These are phyloP conservation scores for Sphyrna mokarran DNA, from an alignment of 2,113 vertebrate genomes.

Conservation along the genomic window DNA sequence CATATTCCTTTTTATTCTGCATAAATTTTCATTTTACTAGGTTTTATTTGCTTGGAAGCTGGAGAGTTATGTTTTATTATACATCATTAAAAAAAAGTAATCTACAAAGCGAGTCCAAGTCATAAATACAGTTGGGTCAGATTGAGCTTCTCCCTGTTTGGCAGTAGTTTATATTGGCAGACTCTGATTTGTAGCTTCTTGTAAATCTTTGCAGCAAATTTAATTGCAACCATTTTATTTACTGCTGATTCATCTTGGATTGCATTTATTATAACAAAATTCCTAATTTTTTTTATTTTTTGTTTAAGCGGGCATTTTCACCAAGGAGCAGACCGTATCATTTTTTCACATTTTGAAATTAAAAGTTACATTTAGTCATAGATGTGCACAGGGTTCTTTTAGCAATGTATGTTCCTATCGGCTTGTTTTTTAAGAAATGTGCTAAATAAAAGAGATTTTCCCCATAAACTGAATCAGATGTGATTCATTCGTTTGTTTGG, in stretches of 20 bases:
- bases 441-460: not conserved
- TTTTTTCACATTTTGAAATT: not conserved
- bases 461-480: not conserved
- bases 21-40: conserved; percentile 28
- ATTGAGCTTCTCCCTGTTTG: conserved; percentile 26
- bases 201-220: conserved; percentile 21
- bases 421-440: not conserved
- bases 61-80: conserved; percentile 6
- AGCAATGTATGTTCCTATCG: too few species aligned
- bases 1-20: not conserved
- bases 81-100: conserved; percentile 32
- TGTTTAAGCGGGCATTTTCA: not conserved
- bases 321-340: too few species aligned
- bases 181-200: conserved; percentile 3
- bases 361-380: not conserved
- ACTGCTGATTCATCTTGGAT: conserved; percentile 18
- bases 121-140: conserved; percentile 27
- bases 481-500: not conserved
- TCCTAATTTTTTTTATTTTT: not conserved
- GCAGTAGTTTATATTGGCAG: not conserved
- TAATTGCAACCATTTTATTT: conserved; percentile 32
- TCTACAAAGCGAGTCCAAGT: conserved; percentile 19
- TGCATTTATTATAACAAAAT: not conserved
- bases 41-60: conserved; percentile 23
- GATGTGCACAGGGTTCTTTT: not conserved